Evolutionary conservation across 1,140 invertebrate genomes (phyloP).

Genomic region (Coenobita brevimanus): DNA sequence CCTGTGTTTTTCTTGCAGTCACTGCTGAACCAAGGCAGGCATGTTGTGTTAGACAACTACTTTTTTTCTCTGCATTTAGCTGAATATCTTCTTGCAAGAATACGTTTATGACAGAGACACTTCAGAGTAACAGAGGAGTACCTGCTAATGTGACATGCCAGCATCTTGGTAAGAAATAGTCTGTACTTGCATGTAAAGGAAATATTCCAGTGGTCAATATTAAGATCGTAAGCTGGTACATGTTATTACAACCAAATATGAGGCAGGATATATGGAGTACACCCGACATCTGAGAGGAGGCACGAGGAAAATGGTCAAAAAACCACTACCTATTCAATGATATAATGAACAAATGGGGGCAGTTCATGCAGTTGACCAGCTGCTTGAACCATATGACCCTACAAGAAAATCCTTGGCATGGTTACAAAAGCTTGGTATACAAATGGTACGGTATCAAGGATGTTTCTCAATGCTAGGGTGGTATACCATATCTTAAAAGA

Average conservation of each 20-base stretch:
- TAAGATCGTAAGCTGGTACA: background rate
- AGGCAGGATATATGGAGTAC: background rate
- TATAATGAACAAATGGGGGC: constrained; percentile 27
- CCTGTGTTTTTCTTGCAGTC: constrained; percentile 11
- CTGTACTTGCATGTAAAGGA: background rate
- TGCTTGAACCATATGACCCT: constrained; percentile 7
- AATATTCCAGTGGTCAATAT: too few relatives aligned
- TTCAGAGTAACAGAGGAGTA: constrained; percentile 20
- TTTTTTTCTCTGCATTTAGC: background rate
- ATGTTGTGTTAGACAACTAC: constrained; percentile 6
- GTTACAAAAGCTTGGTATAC: too few relatives aligned
- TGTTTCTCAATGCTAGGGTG: constrained; percentile 16
- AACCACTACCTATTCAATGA: background rate
- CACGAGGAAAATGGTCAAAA: background rate
- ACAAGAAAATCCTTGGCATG: constrained; percentile 16
- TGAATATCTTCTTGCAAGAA: too few relatives aligned
- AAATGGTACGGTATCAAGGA: too few relatives aligned
- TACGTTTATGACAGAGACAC: constrained; percentile 6
- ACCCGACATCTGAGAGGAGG: constrained; percentile 16
- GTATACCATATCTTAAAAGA: background rate
- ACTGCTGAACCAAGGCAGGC: constrained; percentile 9
- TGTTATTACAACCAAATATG: constrained; percentile 23
- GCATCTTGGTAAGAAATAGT: background rate
- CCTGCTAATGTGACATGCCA: constrained; percentile 2
- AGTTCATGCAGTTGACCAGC: constrained; percentile 5